phyloP scores from a whole-genome alignment of 2,113 vertebrate genomes.

The Megaleporinus macrocephalus region DNA sequence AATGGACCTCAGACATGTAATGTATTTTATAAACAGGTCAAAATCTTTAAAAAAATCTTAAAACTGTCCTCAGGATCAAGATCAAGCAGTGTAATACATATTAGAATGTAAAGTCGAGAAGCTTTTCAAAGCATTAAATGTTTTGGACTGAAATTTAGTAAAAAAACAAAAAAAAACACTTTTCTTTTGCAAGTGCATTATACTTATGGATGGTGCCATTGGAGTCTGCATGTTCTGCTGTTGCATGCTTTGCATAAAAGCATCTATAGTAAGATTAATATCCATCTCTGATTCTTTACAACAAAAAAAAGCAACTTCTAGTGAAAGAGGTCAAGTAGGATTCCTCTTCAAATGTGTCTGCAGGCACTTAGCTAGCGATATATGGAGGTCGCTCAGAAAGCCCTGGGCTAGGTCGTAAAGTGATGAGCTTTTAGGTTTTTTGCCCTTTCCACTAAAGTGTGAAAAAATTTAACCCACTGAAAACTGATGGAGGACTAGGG shows the following conservation, averaged over 20 bases:
- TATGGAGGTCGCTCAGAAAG: neutral
- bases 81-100: no score
- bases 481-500: no score
- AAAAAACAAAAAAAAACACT: no score
- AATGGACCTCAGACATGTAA: no score
- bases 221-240: neutral
- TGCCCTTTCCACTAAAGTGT: neutral
- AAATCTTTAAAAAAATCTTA: no score
- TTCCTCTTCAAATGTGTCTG: neutral
- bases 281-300: neutral
- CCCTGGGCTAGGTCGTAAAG: slow-evolving; percentile 25
- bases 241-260: neutral
- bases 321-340: neutral
- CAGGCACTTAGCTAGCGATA: slow-evolving; percentile 9
- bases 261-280: neutral
- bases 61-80: no score
- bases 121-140: no score
- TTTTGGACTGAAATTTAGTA: no score
- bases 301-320: slow-evolving; percentile 19
- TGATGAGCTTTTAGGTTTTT: neutral
- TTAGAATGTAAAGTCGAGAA: no score
- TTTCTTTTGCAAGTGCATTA: neutral
- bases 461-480: no score
- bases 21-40: no score
- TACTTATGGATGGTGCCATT: neutral